phyloP scores from a whole-genome alignment of 2,888 invertebrate species.

The Ornithoptera priamus region DNA sequence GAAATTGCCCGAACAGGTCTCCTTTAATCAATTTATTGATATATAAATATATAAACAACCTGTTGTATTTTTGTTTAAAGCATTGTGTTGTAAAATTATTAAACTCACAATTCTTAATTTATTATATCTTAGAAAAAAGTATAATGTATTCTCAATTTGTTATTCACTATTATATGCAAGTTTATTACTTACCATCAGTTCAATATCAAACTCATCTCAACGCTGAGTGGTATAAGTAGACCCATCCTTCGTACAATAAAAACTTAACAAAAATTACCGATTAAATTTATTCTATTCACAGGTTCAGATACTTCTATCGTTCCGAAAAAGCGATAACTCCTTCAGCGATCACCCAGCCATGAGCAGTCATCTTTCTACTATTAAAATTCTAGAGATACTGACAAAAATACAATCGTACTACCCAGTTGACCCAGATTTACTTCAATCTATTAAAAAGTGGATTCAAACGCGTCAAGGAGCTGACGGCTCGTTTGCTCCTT shows the following conservation, averaged over 20 bases:
- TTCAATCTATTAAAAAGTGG: slow-evolving; percentile 82
- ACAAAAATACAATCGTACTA: slow-evolving; percentile 82
- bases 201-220: background rate
- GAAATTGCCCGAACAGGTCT: slow-evolving; percentile 79
- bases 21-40: background rate
- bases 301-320: slow-evolving; percentile 82
- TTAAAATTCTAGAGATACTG: slow-evolving; percentile 80
- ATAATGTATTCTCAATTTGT: too few species aligned
- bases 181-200: too few species aligned
- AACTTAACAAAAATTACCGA: background rate
- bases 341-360: slow-evolving; percentile 84
- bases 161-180: too few species aligned
- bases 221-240: background rate
- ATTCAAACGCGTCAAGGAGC: slow-evolving; percentile 80
- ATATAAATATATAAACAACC: too few species aligned
- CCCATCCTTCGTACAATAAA: background rate
- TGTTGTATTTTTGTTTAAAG: background rate
- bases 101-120: background rate
- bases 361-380: slow-evolving; percentile 81
- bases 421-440: slow-evolving; percentile 81
- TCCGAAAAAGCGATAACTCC: slow-evolving; percentile 83
- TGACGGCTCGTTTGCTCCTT: slow-evolving; percentile 81
- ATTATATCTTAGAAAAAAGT: too few species aligned
- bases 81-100: background rate
- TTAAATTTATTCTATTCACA: slow-evolving; percentile 39